These are phyloP conservation scores for Cyphomyrus plagiostoma DNA, from an alignment of 2,113 vertebrate species.

Conservation along the genomic window DNA sequence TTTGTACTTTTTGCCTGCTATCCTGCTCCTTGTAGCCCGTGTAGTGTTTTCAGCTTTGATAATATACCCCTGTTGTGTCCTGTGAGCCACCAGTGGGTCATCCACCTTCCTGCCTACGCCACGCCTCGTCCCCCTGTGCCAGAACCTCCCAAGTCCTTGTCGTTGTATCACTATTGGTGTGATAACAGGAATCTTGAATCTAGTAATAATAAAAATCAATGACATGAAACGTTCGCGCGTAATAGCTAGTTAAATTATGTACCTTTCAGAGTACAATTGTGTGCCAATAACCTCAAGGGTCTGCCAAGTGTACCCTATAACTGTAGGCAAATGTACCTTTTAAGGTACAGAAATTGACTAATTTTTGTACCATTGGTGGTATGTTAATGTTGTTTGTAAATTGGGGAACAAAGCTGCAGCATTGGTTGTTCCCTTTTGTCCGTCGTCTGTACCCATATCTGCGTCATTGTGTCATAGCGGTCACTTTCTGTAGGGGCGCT, in stretches of 20 bases:
- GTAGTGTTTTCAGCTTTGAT: too few relatives aligned
- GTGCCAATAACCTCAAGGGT: background rate
- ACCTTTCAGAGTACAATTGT: background rate
- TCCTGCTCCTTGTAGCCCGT: too few relatives aligned
- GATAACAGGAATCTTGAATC: background rate
- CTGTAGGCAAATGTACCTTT: too few relatives aligned
- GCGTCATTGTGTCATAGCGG: background rate
- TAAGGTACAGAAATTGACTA: too few relatives aligned
- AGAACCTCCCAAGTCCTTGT: too few relatives aligned
- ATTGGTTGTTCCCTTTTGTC: too few relatives aligned
- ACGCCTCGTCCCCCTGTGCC: too few relatives aligned
- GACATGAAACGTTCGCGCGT: background rate
- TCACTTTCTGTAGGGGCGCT: background rate
- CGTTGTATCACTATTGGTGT: background rate
- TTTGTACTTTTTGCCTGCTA: too few relatives aligned
- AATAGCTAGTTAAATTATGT: background rate
- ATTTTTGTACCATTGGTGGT: too few relatives aligned
- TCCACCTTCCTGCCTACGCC: background rate
- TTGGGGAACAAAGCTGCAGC: too few relatives aligned
- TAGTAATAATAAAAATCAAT: background rate
- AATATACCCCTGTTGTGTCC: too few relatives aligned
- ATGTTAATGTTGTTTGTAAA: too few relatives aligned
- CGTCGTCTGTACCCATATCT: background rate
- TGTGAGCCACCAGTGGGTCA: background rate
- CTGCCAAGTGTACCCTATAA: background rate